Conservation (phyloP, 2,797 vertebrate species). For the Cossypha caffra region DNA sequence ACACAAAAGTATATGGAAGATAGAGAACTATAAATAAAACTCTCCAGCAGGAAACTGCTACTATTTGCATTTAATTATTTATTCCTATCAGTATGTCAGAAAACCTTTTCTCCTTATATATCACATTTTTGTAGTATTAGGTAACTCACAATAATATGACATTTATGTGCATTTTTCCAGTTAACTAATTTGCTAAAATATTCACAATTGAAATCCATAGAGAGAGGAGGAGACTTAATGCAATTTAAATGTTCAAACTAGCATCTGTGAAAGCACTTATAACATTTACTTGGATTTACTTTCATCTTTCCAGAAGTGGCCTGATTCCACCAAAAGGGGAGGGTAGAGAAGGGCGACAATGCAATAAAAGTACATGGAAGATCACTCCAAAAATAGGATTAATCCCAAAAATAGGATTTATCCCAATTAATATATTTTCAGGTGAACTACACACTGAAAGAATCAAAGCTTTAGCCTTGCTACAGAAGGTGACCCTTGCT, state of each 20-base stretch:
- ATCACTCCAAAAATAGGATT: not conserved
- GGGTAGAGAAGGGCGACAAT: not conserved
- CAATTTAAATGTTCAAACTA: not conserved
- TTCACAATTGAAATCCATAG: not conserved
- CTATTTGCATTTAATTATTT: not conserved
- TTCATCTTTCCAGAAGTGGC: not conserved
- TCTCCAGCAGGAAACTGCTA: conserved; percentile 50
- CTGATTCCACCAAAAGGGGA: not conserved
- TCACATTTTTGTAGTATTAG: not conserved
- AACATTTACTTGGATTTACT: conserved; percentile 5
- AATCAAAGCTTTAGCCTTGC: not conserved
- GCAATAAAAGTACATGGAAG: not conserved
- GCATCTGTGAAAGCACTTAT: not conserved
- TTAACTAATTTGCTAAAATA: not conserved
- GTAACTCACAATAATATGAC: not conserved
- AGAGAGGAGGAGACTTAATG: not conserved
- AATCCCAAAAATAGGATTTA: not conserved
- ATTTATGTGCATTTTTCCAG: not conserved
- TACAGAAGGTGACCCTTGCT: not conserved
- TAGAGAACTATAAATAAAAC: conserved; percentile 23
- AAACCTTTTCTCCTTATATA: not conserved
- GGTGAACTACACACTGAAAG: not conserved
- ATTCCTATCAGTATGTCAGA: not conserved
- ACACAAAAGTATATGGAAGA: not conserved
- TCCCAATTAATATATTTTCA: not conserved